A percentile compares a stretch with the other conserved stretches of the same genome.
Conservation (phyloP, 2,113 vertebrate species). For the Platichthys stellatus region DNA sequence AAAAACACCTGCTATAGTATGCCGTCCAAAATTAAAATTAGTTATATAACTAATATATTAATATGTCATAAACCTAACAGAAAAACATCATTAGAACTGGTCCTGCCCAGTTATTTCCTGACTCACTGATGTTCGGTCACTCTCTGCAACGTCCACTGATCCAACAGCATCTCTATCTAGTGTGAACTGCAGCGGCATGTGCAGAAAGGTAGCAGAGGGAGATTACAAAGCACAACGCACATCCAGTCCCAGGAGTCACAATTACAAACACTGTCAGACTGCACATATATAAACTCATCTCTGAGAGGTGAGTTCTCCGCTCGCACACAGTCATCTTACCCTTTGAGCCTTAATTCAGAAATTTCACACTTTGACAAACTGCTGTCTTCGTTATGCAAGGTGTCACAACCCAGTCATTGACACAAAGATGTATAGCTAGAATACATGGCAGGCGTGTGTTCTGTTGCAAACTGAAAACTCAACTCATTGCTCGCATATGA, state of each 20-base stretch:
- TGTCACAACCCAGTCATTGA: slow-evolving; percentile 19
- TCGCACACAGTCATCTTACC: not conserved
- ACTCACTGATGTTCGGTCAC: not conserved
- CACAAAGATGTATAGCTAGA: not conserved
- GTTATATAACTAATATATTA: no score
- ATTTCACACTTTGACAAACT: slow-evolving; percentile 44
- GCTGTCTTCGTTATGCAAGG: slow-evolving; percentile 47
- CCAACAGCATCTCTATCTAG: not conserved
- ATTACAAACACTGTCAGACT: slow-evolving; percentile 46
- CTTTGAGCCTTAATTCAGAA: not conserved
- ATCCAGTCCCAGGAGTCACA: slow-evolving; percentile 32
- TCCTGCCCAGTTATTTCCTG: no score
- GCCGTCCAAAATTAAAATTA: no score
- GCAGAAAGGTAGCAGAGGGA: slow-evolving; percentile 2
- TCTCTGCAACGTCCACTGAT: slow-evolving; percentile 20
- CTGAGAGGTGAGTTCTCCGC: slow-evolving; percentile 56
- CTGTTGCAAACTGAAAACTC: slow-evolving; percentile 22
- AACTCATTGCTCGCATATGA: not conserved
- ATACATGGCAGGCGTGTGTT: not conserved
- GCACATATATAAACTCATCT: slow-evolving; percentile 31
- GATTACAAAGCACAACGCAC: slow-evolving; percentile 10
- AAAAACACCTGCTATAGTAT: no score
- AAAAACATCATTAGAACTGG: no score
- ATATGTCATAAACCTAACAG: not conserved
- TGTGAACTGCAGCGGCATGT: not conserved